Evolutionary conservation across 2,888 invertebrate genomes (phyloP).

Genomic region (Cosmorhoe ocellata): DNA sequence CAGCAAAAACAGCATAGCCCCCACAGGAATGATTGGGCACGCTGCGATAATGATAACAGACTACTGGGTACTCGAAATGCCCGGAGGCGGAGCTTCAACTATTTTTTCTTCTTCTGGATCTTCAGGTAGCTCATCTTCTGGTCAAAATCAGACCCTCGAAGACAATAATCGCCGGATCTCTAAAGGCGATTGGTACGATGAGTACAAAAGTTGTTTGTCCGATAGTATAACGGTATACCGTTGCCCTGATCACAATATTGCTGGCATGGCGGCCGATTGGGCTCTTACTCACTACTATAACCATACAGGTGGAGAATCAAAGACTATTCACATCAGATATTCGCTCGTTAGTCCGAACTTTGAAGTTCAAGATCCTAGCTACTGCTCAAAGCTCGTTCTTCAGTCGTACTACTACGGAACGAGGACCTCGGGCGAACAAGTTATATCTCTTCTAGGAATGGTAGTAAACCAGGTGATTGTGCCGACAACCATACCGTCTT

Average conservation of each 20-base stretch:
- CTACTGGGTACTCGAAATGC: not conserved
- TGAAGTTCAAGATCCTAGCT: not conserved
- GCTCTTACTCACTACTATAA: not conserved
- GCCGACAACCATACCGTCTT: too few relatives aligned
- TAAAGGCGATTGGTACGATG: not conserved
- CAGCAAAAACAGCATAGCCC: not conserved
- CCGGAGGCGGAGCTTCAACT: not conserved
- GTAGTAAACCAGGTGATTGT: too few relatives aligned
- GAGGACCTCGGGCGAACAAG: not conserved
- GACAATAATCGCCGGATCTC: not conserved
- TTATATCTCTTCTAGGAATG: not conserved
- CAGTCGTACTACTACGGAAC: not conserved
- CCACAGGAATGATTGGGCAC: not conserved
- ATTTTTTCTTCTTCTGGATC: not conserved
- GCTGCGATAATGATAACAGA: not conserved
- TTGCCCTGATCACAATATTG: not conserved
- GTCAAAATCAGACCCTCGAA: not conserved
- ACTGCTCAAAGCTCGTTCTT: slow-evolving; percentile 1
- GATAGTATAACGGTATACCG: not conserved
- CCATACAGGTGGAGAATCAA: not conserved
- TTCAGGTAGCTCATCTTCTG: too few relatives aligned
- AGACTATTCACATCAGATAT: not conserved
- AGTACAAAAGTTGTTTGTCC: not conserved
- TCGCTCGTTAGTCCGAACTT: not conserved
- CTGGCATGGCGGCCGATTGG: not conserved